These are phyloP conservation scores for Stenotaenia linearis DNA, from an alignment of 2,888 invertebrate species.

Conservation along the genomic window DNA sequence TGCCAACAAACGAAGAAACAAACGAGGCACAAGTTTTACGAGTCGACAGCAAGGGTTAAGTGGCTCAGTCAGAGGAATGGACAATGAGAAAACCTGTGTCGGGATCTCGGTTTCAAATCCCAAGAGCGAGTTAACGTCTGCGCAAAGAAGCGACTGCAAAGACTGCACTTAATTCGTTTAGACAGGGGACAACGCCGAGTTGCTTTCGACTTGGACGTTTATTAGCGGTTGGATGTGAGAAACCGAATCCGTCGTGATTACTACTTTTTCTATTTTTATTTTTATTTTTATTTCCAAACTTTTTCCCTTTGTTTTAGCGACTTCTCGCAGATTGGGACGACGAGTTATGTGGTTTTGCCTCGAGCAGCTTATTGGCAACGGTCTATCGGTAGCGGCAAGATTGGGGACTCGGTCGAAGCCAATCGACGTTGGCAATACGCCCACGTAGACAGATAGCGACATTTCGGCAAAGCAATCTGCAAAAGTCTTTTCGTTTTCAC, in stretches of 20 bases:
- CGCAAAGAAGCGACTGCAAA: too few species aligned
- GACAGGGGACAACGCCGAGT: background rate
- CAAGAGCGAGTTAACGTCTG: background rate
- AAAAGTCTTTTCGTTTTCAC: background rate
- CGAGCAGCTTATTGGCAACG: background rate
- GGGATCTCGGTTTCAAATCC: background rate
- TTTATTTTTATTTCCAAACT: too few species aligned
- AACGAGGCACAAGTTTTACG: background rate
- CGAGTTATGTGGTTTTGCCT: background rate
- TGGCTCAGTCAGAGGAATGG: background rate
- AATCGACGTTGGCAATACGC: constrained; percentile 15
- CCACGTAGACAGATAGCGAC: constrained; percentile 13
- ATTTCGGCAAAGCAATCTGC: background rate
- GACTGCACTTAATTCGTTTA: background rate
- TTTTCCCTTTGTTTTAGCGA: background rate
- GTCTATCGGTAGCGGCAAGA: background rate
- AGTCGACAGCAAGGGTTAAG: background rate
- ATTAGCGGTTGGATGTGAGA: too few species aligned
- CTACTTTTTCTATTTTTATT: too few species aligned
- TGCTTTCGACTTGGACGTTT: too few species aligned
- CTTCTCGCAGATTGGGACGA: background rate
- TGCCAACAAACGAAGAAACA: background rate
- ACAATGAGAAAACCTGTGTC: background rate
- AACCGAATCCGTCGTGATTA: too few species aligned
- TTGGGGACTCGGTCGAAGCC: background rate